phyloP scores from a whole-genome alignment of 1,140 invertebrate species.

The Harpegnathos saltator region DNA sequence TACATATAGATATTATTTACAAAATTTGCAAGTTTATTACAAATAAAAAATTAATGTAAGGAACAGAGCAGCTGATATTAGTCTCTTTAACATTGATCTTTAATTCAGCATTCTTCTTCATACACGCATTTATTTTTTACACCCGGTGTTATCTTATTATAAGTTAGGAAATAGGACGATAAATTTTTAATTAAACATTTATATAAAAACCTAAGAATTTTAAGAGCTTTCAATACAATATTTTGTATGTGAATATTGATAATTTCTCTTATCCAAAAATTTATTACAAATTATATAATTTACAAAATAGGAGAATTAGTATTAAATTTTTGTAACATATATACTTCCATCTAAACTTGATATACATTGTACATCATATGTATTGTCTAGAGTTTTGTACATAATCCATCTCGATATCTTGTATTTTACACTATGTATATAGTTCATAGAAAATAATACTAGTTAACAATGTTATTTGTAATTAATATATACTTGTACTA shows the following conservation, averaged over 20 bases:
- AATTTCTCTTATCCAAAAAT: too few relatives aligned
- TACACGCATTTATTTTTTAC: too few relatives aligned
- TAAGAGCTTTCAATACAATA: too few relatives aligned
- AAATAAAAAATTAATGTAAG: background rate
- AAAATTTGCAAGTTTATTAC: constrained; percentile 5
- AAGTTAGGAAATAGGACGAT: too few relatives aligned
- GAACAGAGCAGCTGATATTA: background rate
- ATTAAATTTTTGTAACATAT: too few relatives aligned
- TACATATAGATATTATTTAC: constrained; percentile 9
- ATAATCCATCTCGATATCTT: constrained; percentile 7
- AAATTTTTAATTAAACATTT: too few relatives aligned
- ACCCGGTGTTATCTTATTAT: too few relatives aligned
- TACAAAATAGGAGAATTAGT: too few relatives aligned
- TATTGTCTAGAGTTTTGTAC: constrained; percentile 38
- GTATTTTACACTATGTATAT: constrained; percentile 49
- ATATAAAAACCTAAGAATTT: too few relatives aligned
- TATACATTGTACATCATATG: constrained; percentile 50
- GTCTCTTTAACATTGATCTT: constrained; percentile 14
- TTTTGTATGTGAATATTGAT: too few relatives aligned
- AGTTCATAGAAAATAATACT: constrained; percentile 6
- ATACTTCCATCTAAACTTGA: constrained; percentile 1
- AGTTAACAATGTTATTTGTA: constrained; percentile 20
- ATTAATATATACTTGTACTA: background rate
- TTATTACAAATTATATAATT: too few relatives aligned
- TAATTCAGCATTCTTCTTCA: background rate